These are phyloP conservation scores for Eupithecia centaureata DNA, from an alignment of 2,888 invertebrate genomes.

Conservation along the genomic window DNA sequence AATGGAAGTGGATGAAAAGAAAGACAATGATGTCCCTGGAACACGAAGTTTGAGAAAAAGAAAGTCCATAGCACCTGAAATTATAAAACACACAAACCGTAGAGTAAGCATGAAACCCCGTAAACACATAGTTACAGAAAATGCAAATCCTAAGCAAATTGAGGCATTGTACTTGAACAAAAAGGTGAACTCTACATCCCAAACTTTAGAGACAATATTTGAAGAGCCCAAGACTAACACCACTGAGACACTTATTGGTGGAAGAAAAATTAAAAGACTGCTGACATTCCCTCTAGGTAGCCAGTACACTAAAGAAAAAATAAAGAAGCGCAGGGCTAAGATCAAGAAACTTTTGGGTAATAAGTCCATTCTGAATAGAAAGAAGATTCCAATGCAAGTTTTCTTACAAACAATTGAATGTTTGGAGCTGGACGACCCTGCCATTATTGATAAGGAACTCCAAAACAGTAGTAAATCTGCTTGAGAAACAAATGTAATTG, in stretches of 20 bases:
- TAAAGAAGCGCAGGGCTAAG: conserved; percentile 84
- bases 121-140: conserved; percentile 69
- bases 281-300: conserved; percentile 81
- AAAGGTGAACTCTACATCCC: conserved; percentile 78
- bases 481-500: conserved; percentile 5
- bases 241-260: conserved; percentile 75
- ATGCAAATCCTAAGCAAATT: conserved; percentile 73
- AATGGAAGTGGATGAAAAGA: conserved; percentile 68
- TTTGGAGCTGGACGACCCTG: conserved; percentile 75
- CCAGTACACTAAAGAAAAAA: conserved; percentile 81
- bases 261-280: conserved; percentile 83
- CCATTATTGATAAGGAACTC: conserved; percentile 61
- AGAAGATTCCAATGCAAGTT: conserved; percentile 82
- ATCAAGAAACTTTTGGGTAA: conserved; percentile 83
- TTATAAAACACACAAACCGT: conserved; percentile 70
- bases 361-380: conserved; percentile 78
- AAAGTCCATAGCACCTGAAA: conserved; percentile 66
- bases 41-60: conserved; percentile 71
- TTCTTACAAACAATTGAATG: conserved; percentile 83
- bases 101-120: conserved; percentile 78
- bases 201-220: conserved; percentile 85
- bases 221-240: conserved; percentile 84
- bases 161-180: conserved; percentile 84
- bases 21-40: conserved; percentile 50
- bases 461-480: conserved; percentile 46